phyloP scores from a whole-genome alignment of 2,888 invertebrate genomes.

The Lithophane semibrunnea region DNA sequence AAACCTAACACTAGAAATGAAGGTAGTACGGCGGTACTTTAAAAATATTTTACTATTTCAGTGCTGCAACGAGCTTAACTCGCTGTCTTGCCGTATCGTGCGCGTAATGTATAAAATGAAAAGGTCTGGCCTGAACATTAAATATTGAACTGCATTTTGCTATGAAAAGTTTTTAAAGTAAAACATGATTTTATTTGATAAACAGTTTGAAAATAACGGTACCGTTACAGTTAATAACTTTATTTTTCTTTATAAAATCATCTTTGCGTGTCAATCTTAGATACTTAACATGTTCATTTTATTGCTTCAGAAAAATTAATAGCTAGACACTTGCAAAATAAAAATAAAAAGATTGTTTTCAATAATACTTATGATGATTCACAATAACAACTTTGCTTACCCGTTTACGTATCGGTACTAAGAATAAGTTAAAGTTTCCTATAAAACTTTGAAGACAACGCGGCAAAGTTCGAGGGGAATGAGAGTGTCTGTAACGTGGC shows the following conservation, averaged over 20 bases:
- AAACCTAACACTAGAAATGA: constrained; percentile 71
- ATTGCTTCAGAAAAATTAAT: background rate
- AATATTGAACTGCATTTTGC: constrained; percentile 45
- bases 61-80: constrained; percentile 69
- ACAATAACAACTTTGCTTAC: background rate
- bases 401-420: background rate
- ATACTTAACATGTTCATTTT: background rate
- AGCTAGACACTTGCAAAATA: background rate
- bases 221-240: background rate
- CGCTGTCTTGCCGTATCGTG: constrained; percentile 74
- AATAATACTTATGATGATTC: background rate
- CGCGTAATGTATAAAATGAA: constrained; percentile 78
- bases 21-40: constrained; percentile 67
- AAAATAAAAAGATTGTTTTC: background rate
- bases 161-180: background rate
- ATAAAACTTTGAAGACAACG: constrained; percentile 44
- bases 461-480: constrained; percentile 18
- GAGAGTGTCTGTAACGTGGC: constrained; percentile 32
- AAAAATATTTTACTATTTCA: constrained; percentile 79
- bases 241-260: background rate
- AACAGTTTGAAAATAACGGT: background rate
- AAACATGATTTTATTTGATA: background rate
- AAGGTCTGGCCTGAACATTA: constrained; percentile 69
- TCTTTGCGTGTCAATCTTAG: background rate
- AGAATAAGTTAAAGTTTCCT: constrained; percentile 25